Evolutionary conservation across 1,140 invertebrate genomes (phyloP).

Genomic region (Lordiphosa clarofinis): DNA sequence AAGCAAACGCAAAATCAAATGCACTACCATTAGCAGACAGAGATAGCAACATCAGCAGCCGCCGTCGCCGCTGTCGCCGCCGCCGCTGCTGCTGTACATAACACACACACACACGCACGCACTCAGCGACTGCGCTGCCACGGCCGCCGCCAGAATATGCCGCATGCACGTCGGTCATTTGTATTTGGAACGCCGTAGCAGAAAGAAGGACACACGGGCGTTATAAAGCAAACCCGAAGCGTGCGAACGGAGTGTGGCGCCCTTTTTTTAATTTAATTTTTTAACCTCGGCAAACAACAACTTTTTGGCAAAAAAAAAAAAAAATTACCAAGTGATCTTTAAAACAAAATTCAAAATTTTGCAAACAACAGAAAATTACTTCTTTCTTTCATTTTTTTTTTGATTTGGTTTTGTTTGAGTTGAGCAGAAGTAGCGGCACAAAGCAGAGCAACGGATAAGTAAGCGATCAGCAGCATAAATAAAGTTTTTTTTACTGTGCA

Average conservation of each 20-base stretch:
- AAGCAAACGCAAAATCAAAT: constrained; percentile 64
- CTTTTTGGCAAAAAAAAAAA: constrained; percentile 47
- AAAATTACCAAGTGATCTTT: constrained; percentile 13
- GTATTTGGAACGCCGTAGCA: constrained; percentile 77
- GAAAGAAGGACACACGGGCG: constrained; percentile 74
- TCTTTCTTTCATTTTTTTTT: constrained; percentile 46
- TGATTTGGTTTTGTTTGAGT: constrained; percentile 49
- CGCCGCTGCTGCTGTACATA: constrained; percentile 31
- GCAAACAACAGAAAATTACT: constrained; percentile 22
- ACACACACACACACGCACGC: constrained; percentile 38
- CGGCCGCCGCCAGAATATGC: constrained; percentile 45
- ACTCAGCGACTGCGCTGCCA: constrained; percentile 23
- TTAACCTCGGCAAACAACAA: constrained; percentile 41
- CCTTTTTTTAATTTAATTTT: constrained; percentile 78
- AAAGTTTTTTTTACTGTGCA: constrained; percentile 9
- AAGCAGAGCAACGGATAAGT: constrained; percentile 61
- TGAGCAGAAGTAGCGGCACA: constrained; percentile 20
- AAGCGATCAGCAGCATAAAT: constrained; percentile 52
- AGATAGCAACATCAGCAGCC: constrained; percentile 19
- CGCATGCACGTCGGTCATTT: constrained; percentile 70
- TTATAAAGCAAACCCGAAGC: constrained; percentile 53
- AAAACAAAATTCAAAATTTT: constrained; percentile 6
- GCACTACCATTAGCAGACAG: constrained; percentile 40
- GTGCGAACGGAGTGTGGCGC: constrained; percentile 64
- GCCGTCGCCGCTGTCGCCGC: constrained; percentile 12